Evolutionary conservation across 2,888 invertebrate genomes (phyloP), one percentile per base, ranked within the genome.

Genomic region (Ceraclea dissimilis): DNA sequence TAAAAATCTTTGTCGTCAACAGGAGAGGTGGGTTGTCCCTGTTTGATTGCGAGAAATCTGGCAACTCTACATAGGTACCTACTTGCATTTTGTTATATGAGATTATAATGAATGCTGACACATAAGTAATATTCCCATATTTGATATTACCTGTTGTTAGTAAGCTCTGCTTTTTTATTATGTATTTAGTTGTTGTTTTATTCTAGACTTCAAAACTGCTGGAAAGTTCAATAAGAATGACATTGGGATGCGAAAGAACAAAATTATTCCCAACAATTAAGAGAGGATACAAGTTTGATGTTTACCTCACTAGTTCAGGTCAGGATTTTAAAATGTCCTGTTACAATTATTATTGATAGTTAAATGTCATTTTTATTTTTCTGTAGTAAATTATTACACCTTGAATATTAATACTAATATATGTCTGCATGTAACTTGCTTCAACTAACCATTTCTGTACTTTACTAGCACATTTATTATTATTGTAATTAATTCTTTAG

Each of bases 281-380:
- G 79, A 80, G 90, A 72, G 90, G 89, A 72, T 85, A 86, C 75
- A 81, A 82, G 73, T 83, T 86, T 75, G 90, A 90, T 78, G 85
- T 88, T 70, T 90, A 90, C 79, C 82, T 89, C 74, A 88, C 88
- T 75, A 88, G 88, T 75, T 88, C 90, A 90, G 90, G 90, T 90
- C 82, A 81, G 84, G 57, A 53, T 51, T 50, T 43, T 50, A 26
- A 44, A 21, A 44, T 54, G 54, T 57, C 57, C 52, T 46, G 57
- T 39, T 39, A n/a, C n/a, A n/a, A n/a, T n/a, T 39, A 39, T 52
- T 49, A 39, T 48, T 44, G 43, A 49, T 55, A 55, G 50, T 34
- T 54, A 43, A 55, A 55, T 55, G 55, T 55, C 34, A 19, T 48
- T 54, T 54, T 50, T 21, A 49, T 55, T 55, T 49, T 55, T 33